These are phyloP conservation scores for Kryptolebias ocellatus DNA, from an alignment of 2,797 vertebrate species.

Conservation along the genomic window DNA sequence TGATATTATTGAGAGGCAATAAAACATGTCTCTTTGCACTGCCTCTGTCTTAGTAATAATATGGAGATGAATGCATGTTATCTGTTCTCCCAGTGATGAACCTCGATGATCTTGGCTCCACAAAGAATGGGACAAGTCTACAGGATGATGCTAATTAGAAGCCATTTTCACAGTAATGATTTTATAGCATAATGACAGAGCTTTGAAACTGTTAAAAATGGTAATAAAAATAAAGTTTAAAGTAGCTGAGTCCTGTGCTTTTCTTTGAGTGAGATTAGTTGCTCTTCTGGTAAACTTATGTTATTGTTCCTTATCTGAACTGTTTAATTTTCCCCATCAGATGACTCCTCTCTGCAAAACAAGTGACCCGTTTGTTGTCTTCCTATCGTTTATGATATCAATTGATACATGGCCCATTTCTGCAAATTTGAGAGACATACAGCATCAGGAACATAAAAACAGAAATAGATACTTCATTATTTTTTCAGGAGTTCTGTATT, in stretches of 20 bases:
- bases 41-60: constrained; percentile 11
- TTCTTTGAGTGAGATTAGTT: not conserved
- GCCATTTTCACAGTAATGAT: constrained; percentile 51
- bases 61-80: constrained; percentile 37
- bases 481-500: constrained; percentile 7
- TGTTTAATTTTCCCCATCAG: constrained; percentile 29
- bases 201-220: constrained; percentile 8
- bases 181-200: constrained; percentile 20
- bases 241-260: not conserved
- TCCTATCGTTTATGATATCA: constrained; percentile 20
- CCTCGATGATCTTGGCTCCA: constrained; percentile 31
- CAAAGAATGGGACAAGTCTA: constrained; percentile 20
- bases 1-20: constrained; percentile 11
- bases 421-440: constrained; percentile 9
- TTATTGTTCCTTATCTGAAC: constrained; percentile 16
- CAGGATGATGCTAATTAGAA: constrained; percentile 48
- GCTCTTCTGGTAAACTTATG: constrained; percentile 9
- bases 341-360: constrained; percentile 1
- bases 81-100: constrained; percentile 30
- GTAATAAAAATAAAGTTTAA: constrained; percentile 30
- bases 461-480: constrained; percentile 1
- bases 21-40: constrained; percentile 13
- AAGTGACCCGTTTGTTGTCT: constrained; percentile 17
- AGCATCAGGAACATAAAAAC: not conserved
- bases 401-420: constrained; percentile 37